Evolutionary conservation across 2,113 vertebrate genomes (phyloP).

Genomic region (Physeter macrocephalus): DNA sequence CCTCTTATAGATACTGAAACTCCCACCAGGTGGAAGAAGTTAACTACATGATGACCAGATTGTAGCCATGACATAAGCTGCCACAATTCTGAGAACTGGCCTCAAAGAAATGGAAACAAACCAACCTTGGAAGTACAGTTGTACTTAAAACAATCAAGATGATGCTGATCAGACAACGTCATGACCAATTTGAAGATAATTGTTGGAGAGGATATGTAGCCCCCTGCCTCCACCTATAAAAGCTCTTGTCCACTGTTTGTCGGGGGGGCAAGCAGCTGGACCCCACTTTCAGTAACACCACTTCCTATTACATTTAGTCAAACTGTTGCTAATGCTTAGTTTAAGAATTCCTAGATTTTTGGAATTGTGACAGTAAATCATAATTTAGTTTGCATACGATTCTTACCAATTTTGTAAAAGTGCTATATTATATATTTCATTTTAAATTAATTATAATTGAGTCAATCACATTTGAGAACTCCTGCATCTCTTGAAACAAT

Average conservation of each 20-base stretch:
- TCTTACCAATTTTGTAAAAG: conserved; percentile 26
- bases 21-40: background rate
- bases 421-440: background rate
- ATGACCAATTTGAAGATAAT: background rate
- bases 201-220: background rate
- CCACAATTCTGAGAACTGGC: background rate
- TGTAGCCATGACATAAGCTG: background rate
- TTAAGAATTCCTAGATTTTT: background rate
- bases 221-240: background rate
- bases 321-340: background rate
- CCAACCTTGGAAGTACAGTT: background rate
- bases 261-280: background rate
- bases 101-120: background rate
- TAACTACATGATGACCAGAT: background rate
- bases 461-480: conserved; percentile 2
- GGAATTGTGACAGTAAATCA: background rate
- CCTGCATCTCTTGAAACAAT: conserved; percentile 38
- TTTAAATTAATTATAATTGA: conserved; percentile 47
- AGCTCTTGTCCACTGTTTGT: background rate
- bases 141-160: background rate
- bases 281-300: background rate
- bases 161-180: background rate
- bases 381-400: background rate
- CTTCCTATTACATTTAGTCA: background rate
- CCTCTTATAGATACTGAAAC: background rate